Evolutionary conservation across 2,888 invertebrate species (phyloP), one percentile per base, ranked within the genome.

Genomic region (Uloborus plumipes): DNA sequence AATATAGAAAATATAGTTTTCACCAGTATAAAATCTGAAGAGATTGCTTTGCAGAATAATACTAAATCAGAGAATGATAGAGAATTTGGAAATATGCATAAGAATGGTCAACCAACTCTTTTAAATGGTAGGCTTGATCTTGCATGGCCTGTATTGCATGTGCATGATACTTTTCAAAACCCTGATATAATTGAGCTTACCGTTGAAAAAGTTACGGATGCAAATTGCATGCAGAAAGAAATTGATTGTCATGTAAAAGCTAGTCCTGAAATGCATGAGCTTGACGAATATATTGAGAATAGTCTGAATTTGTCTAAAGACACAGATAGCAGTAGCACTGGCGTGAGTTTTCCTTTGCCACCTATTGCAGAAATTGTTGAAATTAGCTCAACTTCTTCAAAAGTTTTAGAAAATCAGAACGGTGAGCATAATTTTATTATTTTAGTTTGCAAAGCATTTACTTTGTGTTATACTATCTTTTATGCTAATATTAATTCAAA

Each of bases 371-470:
- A 79, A 72, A 50, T 13, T 58, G 71, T 49, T 47, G 78, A 65
- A 55, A 51, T 49, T 69, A 76, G 50, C 61, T 69, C 75, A 59
- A 51, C 67, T 49, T 55, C 72, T n/a, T 59, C 72, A 6, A 71
- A 72, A 49, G 58, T 65, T 55, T 50, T 79, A 61, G 72, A 72
- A 50, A 78, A 58, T 59, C 14, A 65, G 11, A 61, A 59, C 59
- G 79, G 79, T 80, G 79, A 80, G 79, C 79, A 72, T 69, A 49
- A 18, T 22, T 80, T 62, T 73, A 31, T 64, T 73, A 64, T 20
- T 61, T 61, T 9, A 16, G 47, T 58, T 47, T 31, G 31, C 39
- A 39, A 20, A 20, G 31, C 22, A 26, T 2, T 31, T 31, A 16
- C n/a, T 62, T 20, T 59, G 0, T 59, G 18, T 59, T 3, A 20